Evolutionary conservation across 2,888 invertebrate genomes (phyloP), one percentile per base, ranked within the genome.

Genomic region (Sinelater perroti): DNA sequence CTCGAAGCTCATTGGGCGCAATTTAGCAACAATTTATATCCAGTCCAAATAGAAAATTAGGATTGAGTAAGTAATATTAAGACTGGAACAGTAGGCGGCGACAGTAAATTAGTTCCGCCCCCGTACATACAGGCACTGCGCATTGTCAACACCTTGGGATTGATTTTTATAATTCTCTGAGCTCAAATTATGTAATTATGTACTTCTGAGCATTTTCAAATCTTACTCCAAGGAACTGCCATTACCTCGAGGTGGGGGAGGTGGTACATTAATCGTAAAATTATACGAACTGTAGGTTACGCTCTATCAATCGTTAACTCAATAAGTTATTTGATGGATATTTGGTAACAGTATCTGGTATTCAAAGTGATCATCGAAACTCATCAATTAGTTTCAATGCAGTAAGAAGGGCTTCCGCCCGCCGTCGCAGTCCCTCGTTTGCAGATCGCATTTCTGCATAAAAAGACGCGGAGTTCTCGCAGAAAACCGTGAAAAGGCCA

Each of bases 101-200:
- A 55, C 61, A 58, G 57, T 58, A 55, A 61, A 61, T 57, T 61
- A 49, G 61, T 61, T 57, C 61, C 57, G 60, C 60, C 60, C 52
- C 49, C 56, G 54, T 56, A 56, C 52, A 53, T 54, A 55, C 36
- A 58, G 47, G 60, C 46, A 56, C 52, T 60, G 60, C 60, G 60
- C 60, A 60, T 56, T 60, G 60, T 60, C 60, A 60, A 60, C 60
- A 60, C 60, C 60, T 60, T 66, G 58, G 61, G 64, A 66, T 66
- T 66, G 66, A 66, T 66, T 66, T 66, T 66, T 66, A 60, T 57
- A 62, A 64, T 61, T 62, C 62, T 64, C 64, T 38, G 59, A 50
- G 55, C 62, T 62, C 62, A 62, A 66, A 64, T 66, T 66, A 64
- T 62, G 60, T 61, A 66, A 66, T 66, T 64, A 66, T 58, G 54